Evolutionary conservation across 2,888 invertebrate genomes (phyloP).

Genomic region (Agonum fuliginosum): DNA sequence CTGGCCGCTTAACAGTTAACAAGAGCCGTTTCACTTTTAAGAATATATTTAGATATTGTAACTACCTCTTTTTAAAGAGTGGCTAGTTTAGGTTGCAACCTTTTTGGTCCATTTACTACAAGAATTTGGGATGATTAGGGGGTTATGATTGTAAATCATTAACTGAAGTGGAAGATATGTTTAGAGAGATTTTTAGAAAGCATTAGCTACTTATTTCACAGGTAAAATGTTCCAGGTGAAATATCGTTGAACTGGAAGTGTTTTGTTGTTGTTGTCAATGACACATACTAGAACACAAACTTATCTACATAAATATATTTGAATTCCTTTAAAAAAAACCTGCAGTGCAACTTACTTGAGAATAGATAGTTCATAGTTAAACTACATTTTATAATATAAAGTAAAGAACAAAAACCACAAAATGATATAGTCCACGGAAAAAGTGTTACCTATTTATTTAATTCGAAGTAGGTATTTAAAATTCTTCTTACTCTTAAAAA

Average conservation of each 20-base stretch:
- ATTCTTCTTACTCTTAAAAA: too few species aligned
- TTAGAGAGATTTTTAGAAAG: neutral
- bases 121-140: slow-evolving; percentile 27
- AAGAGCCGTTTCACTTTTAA: slow-evolving; percentile 12
- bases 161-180: neutral
- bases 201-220: slow-evolving; percentile 17
- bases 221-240: neutral
- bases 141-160: slow-evolving; percentile 39
- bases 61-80: slow-evolving; percentile 1
- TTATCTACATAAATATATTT: too few species aligned
- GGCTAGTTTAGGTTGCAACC: neutral
- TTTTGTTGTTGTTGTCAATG: too few species aligned
- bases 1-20: neutral
- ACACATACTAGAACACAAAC: too few species aligned
- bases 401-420: too few species aligned
- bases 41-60: slow-evolving; percentile 14
- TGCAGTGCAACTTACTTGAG: too few species aligned
- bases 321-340: too few species aligned
- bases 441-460: too few species aligned
- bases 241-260: neutral
- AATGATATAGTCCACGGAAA: too few species aligned
- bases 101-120: slow-evolving; percentile 41
- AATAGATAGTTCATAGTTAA: too few species aligned
- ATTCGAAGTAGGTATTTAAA: too few species aligned
- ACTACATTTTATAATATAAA: too few species aligned